Evolutionary conservation across 1,140 invertebrate genomes (phyloP).

Genomic region (Zaprionus tsacasi): DNA sequence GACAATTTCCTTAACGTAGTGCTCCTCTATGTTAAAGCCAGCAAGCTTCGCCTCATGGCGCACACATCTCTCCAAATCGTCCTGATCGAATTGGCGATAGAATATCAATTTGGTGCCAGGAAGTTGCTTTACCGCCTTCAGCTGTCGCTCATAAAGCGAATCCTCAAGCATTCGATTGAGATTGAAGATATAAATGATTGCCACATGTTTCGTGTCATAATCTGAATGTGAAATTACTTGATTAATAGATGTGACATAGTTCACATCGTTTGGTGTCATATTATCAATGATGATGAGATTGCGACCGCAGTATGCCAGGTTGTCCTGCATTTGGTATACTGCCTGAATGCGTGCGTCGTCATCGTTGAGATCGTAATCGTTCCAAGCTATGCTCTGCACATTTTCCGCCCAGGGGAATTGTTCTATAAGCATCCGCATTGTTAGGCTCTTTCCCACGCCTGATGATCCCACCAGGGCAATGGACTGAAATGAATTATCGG

Average conservation of each 20-base stretch:
- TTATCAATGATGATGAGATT: slow-evolving; percentile 61
- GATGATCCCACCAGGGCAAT: slow-evolving; percentile 52
- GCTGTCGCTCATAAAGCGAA: slow-evolving; percentile 11
- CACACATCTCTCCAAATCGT: slow-evolving; percentile 48
- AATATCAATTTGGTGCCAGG: slow-evolving; percentile 26
- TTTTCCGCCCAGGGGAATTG: slow-evolving; percentile 58
- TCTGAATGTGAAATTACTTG: neutral
- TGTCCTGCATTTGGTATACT: neutral
- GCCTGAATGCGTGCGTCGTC: neutral
- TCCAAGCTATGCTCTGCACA: slow-evolving; percentile 38
- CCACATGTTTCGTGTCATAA: slow-evolving; percentile 23
- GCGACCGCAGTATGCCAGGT: slow-evolving; percentile 48
- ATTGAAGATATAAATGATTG: slow-evolving; percentile 57
- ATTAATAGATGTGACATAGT: slow-evolving; percentile 35
- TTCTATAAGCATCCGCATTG: slow-evolving; percentile 34
- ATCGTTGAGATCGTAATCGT: slow-evolving; percentile 11
- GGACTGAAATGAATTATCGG: slow-evolving; percentile 35
- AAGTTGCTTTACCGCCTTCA: slow-evolving; percentile 2
- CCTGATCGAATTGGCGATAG: slow-evolving; percentile 29
- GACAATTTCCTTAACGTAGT: slow-evolving; percentile 28
- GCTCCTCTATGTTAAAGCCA: slow-evolving; percentile 19
- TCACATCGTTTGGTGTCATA: slow-evolving; percentile 32
- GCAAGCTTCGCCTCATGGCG: slow-evolving; percentile 25
- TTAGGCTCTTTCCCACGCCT: slow-evolving; percentile 58
- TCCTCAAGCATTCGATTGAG: slow-evolving; percentile 29